Percentiles rank a stretch among this genome's conserved stretches.
Conservation (phyloP, 2,113 vertebrate genomes). For the Galeopterus variegatus region DNA sequence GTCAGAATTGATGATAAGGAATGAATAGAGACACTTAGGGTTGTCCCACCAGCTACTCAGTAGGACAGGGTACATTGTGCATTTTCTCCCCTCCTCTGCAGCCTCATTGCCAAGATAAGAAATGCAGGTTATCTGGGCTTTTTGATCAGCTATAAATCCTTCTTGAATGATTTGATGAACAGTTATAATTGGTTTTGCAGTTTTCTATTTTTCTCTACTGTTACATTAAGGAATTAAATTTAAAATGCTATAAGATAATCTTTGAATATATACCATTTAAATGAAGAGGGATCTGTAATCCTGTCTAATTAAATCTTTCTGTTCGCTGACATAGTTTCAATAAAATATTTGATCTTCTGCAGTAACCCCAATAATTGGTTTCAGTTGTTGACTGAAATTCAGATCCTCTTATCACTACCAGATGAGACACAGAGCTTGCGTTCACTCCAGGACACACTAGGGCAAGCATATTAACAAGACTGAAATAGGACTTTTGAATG, state of each 20-base stretch:
- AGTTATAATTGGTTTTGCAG: constrained; percentile 13
- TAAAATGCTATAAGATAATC: constrained; percentile 58
- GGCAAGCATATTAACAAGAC: background rate
- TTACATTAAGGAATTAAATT: constrained; percentile 41
- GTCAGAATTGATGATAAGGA: background rate
- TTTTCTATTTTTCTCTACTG: constrained; percentile 13
- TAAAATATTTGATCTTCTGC: constrained; percentile 3
- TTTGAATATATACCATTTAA: constrained; percentile 60
- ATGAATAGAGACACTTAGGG: background rate
- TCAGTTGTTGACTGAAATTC: constrained; percentile 10
- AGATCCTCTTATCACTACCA: background rate
- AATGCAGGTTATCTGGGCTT: background rate
- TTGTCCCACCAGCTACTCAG: background rate
- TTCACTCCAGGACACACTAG: background rate
- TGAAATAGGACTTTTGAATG: constrained; percentile 47
- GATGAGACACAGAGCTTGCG: background rate
- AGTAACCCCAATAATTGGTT: background rate
- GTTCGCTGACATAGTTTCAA: background rate
- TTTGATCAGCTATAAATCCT: background rate
- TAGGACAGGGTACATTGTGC: background rate
- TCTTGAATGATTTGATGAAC: background rate
- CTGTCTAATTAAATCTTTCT: constrained; percentile 64
- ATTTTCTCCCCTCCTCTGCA: background rate
- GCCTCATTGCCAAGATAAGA: background rate
- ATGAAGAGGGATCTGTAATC: background rate